Conservation (phyloP, 1,140 invertebrate species). For the Philopotamus ludificatus region DNA sequence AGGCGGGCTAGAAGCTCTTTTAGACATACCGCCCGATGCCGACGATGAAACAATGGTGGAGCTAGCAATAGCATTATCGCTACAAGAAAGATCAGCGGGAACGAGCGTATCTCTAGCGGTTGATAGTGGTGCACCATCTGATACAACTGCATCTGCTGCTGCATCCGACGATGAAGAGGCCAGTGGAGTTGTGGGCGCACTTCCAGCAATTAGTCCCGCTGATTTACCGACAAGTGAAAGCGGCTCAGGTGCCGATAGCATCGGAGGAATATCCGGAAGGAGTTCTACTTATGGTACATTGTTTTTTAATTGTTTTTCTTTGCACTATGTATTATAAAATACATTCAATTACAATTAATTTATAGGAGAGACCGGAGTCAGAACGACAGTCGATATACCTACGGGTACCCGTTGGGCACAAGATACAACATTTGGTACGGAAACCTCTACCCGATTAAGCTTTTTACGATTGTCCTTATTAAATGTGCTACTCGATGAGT, state of each 20-base stretch:
- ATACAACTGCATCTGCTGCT: conserved; percentile 48
- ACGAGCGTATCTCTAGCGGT: conserved; percentile 47
- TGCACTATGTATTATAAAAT: not conserved
- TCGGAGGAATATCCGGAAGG: conserved; percentile 86
- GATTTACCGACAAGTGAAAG: conserved; percentile 79
- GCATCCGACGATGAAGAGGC: conserved; percentile 90
- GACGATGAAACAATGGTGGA: conserved; percentile 97
- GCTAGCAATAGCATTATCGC: conserved; percentile 89
- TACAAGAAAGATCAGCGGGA: conserved; percentile 69
- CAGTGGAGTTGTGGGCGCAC: conserved; percentile 81
- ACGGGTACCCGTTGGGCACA: conserved; percentile 44
- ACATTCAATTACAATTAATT: not conserved
- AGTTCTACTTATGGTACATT: conserved; percentile 83
- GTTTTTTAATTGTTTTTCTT: conserved; percentile 31
- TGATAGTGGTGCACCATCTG: conserved; percentile 36
- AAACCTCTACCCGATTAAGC: conserved; percentile 59
- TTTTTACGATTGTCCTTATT: conserved; percentile 67
- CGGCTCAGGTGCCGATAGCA: conserved; percentile 86
- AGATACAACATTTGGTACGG: conserved; percentile 50
- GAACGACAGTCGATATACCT: conserved; percentile 1
- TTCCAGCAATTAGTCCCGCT: conserved; percentile 74
- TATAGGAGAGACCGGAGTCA: conserved; percentile 15
- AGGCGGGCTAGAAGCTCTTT: conserved; percentile 76
- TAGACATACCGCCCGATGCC: conserved; percentile 87
- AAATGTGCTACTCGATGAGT: conserved; percentile 60